Evolutionary conservation across 2,888 invertebrate species (phyloP).

Genomic region (Allygus modestus): DNA sequence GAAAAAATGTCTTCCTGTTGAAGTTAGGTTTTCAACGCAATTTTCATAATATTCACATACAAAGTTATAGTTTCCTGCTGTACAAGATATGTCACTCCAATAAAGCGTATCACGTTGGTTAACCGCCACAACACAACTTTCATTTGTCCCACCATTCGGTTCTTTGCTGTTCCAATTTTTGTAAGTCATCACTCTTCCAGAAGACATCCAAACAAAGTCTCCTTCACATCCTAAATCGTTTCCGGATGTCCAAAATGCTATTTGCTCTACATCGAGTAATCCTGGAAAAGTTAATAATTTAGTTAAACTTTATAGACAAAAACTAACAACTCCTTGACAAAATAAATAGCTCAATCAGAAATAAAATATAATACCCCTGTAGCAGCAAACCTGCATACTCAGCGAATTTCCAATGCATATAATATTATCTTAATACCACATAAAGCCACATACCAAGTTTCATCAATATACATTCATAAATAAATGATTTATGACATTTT

Average conservation of each 20-base stretch:
- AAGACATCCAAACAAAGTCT: background rate
- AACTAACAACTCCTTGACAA: no score
- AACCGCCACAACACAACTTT: background rate
- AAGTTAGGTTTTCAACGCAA: no score
- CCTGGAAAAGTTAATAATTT: background rate
- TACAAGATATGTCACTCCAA: background rate
- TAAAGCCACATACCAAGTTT: no score
- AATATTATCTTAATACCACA: no score
- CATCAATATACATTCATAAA: no score
- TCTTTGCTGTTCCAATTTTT: background rate
- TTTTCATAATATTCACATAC: background rate
- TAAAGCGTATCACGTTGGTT: background rate
- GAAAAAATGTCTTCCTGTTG: no score
- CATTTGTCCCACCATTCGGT: background rate
- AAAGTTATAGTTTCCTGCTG: background rate
- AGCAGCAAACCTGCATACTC: no score
- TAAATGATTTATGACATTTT: no score
- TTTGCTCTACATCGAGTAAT: background rate
- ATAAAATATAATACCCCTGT: no score
- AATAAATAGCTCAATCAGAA: no score
- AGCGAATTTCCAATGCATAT: no score
- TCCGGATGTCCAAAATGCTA: background rate
- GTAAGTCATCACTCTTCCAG: background rate
- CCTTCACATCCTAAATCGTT: background rate
- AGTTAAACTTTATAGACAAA: no score